Percentiles rank a stretch among this genome's conserved stretches.
phyloP scores from a whole-genome alignment of 2,888 invertebrate genomes.

The Blera fallax region DNA sequence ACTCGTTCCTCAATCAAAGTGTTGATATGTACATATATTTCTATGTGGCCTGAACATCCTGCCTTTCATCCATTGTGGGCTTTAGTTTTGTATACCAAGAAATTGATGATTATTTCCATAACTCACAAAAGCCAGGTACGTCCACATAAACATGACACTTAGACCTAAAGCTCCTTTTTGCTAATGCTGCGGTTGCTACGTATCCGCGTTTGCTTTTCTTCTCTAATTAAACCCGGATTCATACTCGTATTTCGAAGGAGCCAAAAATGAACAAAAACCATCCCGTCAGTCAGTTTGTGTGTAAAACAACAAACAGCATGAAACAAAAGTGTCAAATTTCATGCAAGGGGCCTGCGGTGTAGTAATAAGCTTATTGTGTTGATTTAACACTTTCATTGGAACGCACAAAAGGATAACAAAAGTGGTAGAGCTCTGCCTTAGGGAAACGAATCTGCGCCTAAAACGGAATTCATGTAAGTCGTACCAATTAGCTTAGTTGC shows the following conservation, averaged over 20 bases:
- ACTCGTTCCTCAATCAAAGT: constrained; percentile 28
- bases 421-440: background rate
- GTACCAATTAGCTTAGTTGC: constrained; percentile 66
- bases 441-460: background rate
- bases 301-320: constrained; percentile 43
- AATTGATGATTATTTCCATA: constrained; percentile 64
- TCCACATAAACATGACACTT: constrained; percentile 65
- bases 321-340: constrained; percentile 67
- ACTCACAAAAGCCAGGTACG: constrained; percentile 66
- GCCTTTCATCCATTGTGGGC: constrained; percentile 33
- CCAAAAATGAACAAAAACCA: constrained; percentile 7
- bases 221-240: constrained; percentile 64
- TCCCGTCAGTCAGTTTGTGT: constrained; percentile 23
- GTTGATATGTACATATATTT: background rate
- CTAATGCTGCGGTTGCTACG: constrained; percentile 9
- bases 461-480: constrained; percentile 48
- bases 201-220: constrained; percentile 50
- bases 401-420: constrained; percentile 23
- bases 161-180: constrained; percentile 35
- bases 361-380: constrained; percentile 72
- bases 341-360: constrained; percentile 13
- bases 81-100: constrained; percentile 36
- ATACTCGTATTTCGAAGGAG: constrained; percentile 34
- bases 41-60: constrained; percentile 46
- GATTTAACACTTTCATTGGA: constrained; percentile 67